phyloP scores from a whole-genome alignment of 2,888 invertebrate species.

The Tipula helvola region DNA sequence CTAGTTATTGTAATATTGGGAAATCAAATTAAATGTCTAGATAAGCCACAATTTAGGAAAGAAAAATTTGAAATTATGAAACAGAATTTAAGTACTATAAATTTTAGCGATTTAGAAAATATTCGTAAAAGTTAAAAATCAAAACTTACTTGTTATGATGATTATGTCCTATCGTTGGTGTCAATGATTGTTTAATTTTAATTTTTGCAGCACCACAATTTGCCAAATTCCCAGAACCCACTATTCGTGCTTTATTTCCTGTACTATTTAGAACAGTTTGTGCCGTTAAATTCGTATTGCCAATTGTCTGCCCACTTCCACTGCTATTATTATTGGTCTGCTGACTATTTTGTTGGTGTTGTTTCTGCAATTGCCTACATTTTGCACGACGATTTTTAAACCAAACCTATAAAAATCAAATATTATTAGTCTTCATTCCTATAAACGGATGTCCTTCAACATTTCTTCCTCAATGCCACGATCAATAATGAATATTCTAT shows the following conservation, averaged over 20 bases:
- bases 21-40: too few species aligned
- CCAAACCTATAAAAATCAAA: constrained; percentile 53
- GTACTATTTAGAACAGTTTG: neutral
- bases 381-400: constrained; percentile 97
- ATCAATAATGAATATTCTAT: neutral
- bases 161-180: neutral
- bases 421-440: neutral
- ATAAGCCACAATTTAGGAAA: too few species aligned
- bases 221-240: neutral
- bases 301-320: neutral
- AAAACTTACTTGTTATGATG: neutral
- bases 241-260: neutral
- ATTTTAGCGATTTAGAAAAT: too few species aligned
- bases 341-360: constrained; percentile 40
- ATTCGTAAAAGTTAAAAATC: too few species aligned
- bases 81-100: too few species aligned
- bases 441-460: neutral
- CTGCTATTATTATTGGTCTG: neutral
- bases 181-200: neutral
- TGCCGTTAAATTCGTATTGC: neutral
- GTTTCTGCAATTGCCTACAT: constrained; percentile 72
- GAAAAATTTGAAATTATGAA: too few species aligned
- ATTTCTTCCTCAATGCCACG: neutral
- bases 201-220: neutral
- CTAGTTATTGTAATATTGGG: too few species aligned